Conservation (phyloP, 2,113 vertebrate genomes). For the Lota lota region DNA sequence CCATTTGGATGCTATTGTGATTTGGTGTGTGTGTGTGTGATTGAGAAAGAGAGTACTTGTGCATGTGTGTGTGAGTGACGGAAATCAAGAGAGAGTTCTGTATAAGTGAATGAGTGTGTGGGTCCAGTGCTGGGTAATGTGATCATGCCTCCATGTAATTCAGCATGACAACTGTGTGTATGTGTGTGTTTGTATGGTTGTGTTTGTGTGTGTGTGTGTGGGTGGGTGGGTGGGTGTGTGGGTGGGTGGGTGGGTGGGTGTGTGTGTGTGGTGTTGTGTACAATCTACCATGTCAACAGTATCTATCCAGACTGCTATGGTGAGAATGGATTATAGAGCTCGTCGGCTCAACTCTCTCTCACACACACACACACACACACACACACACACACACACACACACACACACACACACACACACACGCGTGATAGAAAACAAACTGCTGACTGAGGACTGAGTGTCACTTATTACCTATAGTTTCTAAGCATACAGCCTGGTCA, state of each 20-base stretch:
- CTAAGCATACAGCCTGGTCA: no score
- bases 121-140: constrained; percentile 95
- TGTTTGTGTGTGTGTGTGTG: constrained; percentile 49
- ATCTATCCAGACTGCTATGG: constrained; percentile 83
- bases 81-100: constrained; percentile 92
- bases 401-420: constrained; percentile 5
- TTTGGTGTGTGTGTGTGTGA: constrained; percentile 35
- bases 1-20: constrained; percentile 30
- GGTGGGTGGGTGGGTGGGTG: constrained; percentile 30
- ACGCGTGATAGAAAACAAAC: constrained; percentile 16
- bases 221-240: constrained; percentile 42
- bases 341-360: constrained; percentile 73
- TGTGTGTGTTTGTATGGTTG: constrained; percentile 47
- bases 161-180: constrained; percentile 85
- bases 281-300: constrained; percentile 57
- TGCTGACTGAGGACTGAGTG: not conserved
- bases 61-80: constrained; percentile 69
- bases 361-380: constrained; percentile 62
- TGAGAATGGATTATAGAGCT: constrained; percentile 95
- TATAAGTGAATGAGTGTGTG: constrained; percentile 98
- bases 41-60: constrained; percentile 1
- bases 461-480: no score
- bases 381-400: constrained; percentile 33
- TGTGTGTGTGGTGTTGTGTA: constrained; percentile 38
- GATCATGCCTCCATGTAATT: constrained; percentile 97